phyloP scores from a whole-genome alignment of 2,888 invertebrate genomes.

The Apamea crenata region DNA sequence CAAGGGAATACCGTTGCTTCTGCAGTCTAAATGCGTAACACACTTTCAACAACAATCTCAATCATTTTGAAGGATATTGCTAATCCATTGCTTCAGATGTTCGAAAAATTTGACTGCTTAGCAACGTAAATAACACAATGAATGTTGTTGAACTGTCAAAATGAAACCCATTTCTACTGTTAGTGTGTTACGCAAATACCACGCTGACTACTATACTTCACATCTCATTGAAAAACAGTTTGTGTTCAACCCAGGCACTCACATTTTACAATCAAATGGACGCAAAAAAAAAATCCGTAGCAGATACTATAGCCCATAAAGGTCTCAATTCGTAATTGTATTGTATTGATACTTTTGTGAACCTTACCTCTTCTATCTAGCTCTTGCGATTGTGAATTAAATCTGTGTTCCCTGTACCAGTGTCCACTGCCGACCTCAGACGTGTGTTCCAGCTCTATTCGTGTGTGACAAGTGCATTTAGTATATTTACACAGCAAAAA shows the following conservation, averaged over 20 bases:
- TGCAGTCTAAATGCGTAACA: not conserved
- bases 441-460: constrained; percentile 90
- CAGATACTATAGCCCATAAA: constrained; percentile 40
- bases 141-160: not conserved
- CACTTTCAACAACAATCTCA: too few relatives aligned
- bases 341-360: constrained; percentile 63
- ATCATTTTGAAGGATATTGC: too few relatives aligned
- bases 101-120: not conserved
- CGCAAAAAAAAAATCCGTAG: constrained; percentile 28
- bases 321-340: constrained; percentile 40
- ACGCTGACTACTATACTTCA: too few relatives aligned
- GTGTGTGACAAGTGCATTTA: constrained; percentile 88
- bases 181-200: too few relatives aligned
- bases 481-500: constrained; percentile 89
- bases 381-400: constrained; percentile 91
- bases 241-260: not conserved
- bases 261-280: constrained; percentile 50
- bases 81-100: not conserved
- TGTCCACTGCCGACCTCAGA: constrained; percentile 91
- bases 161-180: not conserved
- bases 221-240: not conserved
- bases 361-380: constrained; percentile 90
- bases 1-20: not conserved
- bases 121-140: not conserved
- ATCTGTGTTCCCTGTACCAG: constrained; percentile 92